Conservation (phyloP, 2,888 invertebrate genomes). For the Xestia rhomboidea region DNA sequence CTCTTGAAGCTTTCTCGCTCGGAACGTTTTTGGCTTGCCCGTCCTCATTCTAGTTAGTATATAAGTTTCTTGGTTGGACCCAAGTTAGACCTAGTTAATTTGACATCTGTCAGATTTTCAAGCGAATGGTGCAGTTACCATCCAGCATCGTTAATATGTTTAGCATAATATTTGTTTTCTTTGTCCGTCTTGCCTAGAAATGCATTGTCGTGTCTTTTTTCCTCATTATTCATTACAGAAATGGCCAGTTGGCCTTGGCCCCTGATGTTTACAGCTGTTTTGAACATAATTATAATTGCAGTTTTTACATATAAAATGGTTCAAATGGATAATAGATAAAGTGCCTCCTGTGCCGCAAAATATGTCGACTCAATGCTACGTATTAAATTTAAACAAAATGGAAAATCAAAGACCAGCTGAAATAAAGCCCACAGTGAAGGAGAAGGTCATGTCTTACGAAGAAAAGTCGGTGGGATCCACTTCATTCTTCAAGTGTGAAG, state of each 20-base stretch:
- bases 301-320: conserved; percentile 11
- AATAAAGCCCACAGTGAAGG: conserved; percentile 73
- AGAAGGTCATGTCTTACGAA: conserved; percentile 88
- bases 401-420: conserved; percentile 65
- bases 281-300: not conserved
- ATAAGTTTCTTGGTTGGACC: no score
- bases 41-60: no score
- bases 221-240: conserved; percentile 3
- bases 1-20: no score
- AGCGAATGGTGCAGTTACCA: not conserved
- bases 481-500: conserved; percentile 89
- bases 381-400: conserved; percentile 75
- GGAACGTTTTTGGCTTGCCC: no score
- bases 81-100: not conserved
- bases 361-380: conserved; percentile 77
- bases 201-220: not conserved
- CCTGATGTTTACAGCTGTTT: conserved; percentile 64
- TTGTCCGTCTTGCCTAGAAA: not conserved
- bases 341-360: conserved; percentile 21
- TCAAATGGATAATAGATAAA: conserved; percentile 21
- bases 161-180: conserved; percentile 17
- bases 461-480: conserved; percentile 88
- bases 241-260: conserved; percentile 30
- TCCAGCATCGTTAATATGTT: not conserved
- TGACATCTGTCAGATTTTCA: conserved; percentile 12